Evolutionary conservation across 1,140 invertebrate genomes (phyloP).

Genomic region (Pseudomyrmex flavicornis): DNA sequence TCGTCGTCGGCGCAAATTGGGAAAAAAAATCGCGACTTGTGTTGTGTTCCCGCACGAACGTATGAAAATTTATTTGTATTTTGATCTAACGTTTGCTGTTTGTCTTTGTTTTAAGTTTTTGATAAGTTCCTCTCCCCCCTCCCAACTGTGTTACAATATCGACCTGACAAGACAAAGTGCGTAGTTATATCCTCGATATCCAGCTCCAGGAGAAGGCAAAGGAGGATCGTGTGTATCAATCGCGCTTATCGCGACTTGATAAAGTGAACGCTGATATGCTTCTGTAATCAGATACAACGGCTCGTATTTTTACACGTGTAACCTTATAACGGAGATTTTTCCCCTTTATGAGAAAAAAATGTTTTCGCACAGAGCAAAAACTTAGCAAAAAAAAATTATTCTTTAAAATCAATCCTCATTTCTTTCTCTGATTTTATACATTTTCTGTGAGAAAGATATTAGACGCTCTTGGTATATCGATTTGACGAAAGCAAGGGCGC

Average conservation of each 20-base stretch:
- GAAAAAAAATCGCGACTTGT: too few relatives aligned
- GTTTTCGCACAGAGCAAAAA: too few relatives aligned
- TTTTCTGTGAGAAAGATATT: too few relatives aligned
- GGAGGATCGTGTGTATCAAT: slow-evolving; percentile 16
- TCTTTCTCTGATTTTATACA: too few relatives aligned
- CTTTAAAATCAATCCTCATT: too few relatives aligned
- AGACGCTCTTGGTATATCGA: too few relatives aligned
- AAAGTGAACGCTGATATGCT: slow-evolving; percentile 53
- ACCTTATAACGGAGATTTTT: slow-evolving; percentile 33
- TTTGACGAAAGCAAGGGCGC: too few relatives aligned
- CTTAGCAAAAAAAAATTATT: too few relatives aligned
- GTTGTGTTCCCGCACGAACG: too few relatives aligned
- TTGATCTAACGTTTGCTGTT: slow-evolving; percentile 14
- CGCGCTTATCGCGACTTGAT: slow-evolving; percentile 50
- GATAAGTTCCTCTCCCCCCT: slow-evolving; percentile 1
- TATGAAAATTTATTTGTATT: slow-evolving; percentile 2
- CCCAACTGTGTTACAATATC: slow-evolving; percentile 30
- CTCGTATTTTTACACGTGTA: slow-evolving; percentile 48
- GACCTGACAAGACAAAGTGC: not conserved
- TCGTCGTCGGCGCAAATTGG: too few relatives aligned
- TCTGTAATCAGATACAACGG: slow-evolving; percentile 49
- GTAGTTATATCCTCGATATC: slow-evolving; percentile 21
- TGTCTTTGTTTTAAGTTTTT: slow-evolving; percentile 31
- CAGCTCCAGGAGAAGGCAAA: slow-evolving; percentile 12
- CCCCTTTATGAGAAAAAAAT: not conserved